A percentile compares a stretch with the other conserved stretches of the same genome.
These are phyloP conservation scores for Carpatolechia fugitivella DNA, from an alignment of 2,888 invertebrate genomes.

Conservation along the genomic window DNA sequence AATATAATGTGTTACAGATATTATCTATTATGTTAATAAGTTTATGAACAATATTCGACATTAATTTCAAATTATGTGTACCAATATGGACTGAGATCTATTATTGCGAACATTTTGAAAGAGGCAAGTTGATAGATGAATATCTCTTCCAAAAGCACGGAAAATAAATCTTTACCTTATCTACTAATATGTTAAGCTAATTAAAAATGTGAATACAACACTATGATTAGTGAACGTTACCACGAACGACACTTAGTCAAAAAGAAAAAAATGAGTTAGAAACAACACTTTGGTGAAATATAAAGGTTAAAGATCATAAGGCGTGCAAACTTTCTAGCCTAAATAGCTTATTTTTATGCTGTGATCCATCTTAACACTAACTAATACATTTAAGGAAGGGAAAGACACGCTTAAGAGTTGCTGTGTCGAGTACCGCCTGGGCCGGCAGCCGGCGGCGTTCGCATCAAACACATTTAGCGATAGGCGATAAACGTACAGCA, in stretches of 20 bases:
- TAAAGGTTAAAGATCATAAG: conserved; percentile 3
- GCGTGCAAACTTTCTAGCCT: conserved; percentile 1
- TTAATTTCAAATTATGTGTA: not conserved
- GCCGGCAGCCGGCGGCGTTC: not conserved
- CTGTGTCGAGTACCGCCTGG: not conserved
- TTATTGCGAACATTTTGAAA: conserved; percentile 1
- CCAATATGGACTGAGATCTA: conserved; percentile 9
- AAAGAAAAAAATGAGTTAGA: conserved; percentile 3
- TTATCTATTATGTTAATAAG: too few relatives aligned
- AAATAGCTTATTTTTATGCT: conserved; percentile 1
- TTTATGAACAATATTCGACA: too few relatives aligned
- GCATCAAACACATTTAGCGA: conserved; percentile 18
- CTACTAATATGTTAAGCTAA: not conserved
- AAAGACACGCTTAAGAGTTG: not conserved
- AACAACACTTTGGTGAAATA: conserved; percentile 14
- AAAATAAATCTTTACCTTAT: conserved; percentile 5
- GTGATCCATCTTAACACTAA: not conserved
- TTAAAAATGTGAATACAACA: not conserved
- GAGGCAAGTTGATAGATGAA: not conserved
- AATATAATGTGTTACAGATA: too few relatives aligned
- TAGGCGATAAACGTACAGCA: not conserved
- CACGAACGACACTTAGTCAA: not conserved
- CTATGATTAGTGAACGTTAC: not conserved
- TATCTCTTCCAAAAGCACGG: not conserved
- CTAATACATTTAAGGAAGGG: not conserved